Base-by-base conservation (phyloP, 2,113 vertebrate species). In the Ptyas mucosa region DNA sequence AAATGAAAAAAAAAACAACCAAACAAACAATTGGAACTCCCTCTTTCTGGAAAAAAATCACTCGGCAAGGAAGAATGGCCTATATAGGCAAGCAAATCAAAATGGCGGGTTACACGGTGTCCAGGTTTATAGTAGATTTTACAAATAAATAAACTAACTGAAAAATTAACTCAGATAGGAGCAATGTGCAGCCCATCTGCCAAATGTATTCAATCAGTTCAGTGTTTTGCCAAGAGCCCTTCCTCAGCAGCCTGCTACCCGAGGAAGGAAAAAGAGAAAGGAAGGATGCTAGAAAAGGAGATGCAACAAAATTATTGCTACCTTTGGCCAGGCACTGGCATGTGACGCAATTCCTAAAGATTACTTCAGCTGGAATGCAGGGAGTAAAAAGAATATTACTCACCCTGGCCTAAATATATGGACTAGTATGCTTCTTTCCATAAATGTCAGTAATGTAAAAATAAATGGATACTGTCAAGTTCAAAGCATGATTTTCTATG, bases 111-210 rank as follows among this genome's bases (percentile, higher is more conserved):
- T 61, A 75, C 10, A 54, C 21, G 24, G 61, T 46, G 85, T 23
- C 8, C 49, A 92, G 49, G 49, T 29, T 89, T 53, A 91, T 69
- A 69, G 52, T 89, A 91, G 46, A 93, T 21, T 34, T 93, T 58
- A 93, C 34, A 91, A 93, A 93, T 57, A 91, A 93, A 93, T 57
- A 91, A 93, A 34, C 86, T 26, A 55, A 89, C 53, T 39, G 15
- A 57, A n/a, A 69, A 69, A 69, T n/a, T 69, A n/a, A 75, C 15
- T 34, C 3, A 34, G 64, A 75, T 18, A 34, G 7, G 1, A 75
- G n/a, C 64, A 75, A 75, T 7, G 12, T 75, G 64, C n/a, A 75
- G 64, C n/a, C n/a, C 64, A 34, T 34, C 64, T 75, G 14, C 64
- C 14, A 34, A 34, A 75, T 75, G 14, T 18, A 69, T 39, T 85